Evolutionary conservation across 1,140 invertebrate genomes (phyloP).

Genomic region (Kradibia gibbosae): DNA sequence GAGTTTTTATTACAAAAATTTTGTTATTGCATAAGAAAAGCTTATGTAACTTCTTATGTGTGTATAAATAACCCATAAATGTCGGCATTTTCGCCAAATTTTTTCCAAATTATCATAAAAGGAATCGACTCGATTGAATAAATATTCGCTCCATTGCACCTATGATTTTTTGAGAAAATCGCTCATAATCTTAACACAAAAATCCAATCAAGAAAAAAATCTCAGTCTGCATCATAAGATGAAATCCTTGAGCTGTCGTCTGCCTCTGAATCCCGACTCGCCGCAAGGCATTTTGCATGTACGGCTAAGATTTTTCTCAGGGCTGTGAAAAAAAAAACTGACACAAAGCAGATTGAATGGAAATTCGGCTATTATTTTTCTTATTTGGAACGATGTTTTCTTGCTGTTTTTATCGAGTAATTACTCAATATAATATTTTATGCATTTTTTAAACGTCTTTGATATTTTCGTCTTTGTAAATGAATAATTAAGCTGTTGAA

Average conservation of each 20-base stretch:
- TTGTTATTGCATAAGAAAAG: not conserved
- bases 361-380: not conserved
- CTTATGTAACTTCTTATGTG: not conserved
- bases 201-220: not conserved
- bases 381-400: not conserved
- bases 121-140: not conserved
- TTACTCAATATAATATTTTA: too few species aligned
- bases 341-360: not conserved
- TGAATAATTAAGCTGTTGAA: too few species aligned
- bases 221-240: not conserved
- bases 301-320: conserved; percentile 1
- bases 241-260: conserved; percentile 26
- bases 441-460: too few species aligned
- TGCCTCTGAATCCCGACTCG: not conserved
- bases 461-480: too few species aligned
- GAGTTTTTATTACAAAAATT: not conserved
- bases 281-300: not conserved
- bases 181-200: not conserved
- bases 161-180: conserved; percentile 18
- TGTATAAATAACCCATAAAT: not conserved
- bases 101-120: not conserved
- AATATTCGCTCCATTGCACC: not conserved
- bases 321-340: not conserved
- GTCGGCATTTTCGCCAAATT: not conserved
- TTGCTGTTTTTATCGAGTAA: too few species aligned